Conservation (phyloP, 2,797 vertebrate genomes). For the Gobio occitaniae region DNA sequence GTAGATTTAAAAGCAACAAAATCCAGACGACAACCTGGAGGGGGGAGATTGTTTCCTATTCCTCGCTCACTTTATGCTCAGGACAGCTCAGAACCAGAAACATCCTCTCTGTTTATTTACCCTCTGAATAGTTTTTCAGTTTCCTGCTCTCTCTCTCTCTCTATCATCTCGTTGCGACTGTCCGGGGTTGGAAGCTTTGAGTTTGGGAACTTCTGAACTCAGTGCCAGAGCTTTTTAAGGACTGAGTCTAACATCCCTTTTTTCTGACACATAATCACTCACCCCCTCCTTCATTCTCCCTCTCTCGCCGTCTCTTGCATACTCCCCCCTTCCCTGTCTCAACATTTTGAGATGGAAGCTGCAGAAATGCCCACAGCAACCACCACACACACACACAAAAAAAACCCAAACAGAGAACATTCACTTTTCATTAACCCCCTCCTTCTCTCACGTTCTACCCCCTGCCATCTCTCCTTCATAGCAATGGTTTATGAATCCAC, state of each 20-base stretch:
- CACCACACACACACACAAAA: constrained; percentile 32
- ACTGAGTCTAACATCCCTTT: constrained; percentile 61
- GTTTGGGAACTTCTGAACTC: constrained; percentile 68
- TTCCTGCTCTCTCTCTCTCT: constrained; percentile 64
- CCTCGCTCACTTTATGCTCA: constrained; percentile 63
- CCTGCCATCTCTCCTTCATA: constrained; percentile 35
- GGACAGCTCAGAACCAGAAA: constrained; percentile 71
- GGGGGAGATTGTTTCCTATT: constrained; percentile 69
- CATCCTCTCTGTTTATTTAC: constrained; percentile 61
- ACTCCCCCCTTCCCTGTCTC: constrained; percentile 63
- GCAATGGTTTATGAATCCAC: constrained; percentile 23
- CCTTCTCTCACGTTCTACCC: constrained; percentile 42
- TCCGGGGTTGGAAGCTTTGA: constrained; percentile 52
- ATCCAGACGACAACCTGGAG: constrained; percentile 60
- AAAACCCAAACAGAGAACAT: constrained; percentile 63
- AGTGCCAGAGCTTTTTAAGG: constrained; percentile 74
- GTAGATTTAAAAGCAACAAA: constrained; percentile 40
- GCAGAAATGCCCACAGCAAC: constrained; percentile 60
- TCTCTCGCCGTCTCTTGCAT: constrained; percentile 32
- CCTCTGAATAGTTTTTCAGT: constrained; percentile 51
- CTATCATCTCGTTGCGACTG: constrained; percentile 61
- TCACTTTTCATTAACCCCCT: constrained; percentile 62
- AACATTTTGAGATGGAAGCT: constrained; percentile 70
- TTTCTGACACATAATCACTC: constrained; percentile 71
- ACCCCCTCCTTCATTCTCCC: constrained; percentile 65